Evolutionary conservation across 2,113 vertebrate species (phyloP), one percentile per base, ranked within the genome.

Genomic region (Nymphicus hollandicus): DNA sequence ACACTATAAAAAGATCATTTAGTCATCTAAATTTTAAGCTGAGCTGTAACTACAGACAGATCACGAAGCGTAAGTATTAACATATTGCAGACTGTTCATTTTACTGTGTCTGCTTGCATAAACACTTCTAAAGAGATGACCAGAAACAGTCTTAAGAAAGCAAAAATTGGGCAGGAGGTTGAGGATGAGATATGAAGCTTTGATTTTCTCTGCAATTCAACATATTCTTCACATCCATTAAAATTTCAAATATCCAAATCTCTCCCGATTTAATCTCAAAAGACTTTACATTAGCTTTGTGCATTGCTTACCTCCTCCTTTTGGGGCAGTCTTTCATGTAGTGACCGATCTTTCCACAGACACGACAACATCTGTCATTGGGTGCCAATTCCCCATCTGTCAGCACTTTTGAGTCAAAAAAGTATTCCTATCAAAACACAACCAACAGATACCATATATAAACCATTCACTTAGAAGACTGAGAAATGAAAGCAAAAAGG

Each of bases 291-390:
- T 70, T 5, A 69, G 10, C 28, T 74, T 79, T 63, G 13, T 35
- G 8, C 17, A 72, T 81, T 92, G 85, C 97, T 95, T 91, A 99
- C 99, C 99, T 99, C 97, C 99, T 99, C 95, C 99, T 99, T 95
- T 99, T 99, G 20, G 99, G 99, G 92, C 99, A 99, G 95, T 99
- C 99, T 98, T 99, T 99, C 99, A 99, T 99, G 93, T 99, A 99
- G 94, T 99, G 99, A 74, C 99, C 99, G 86, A 99, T 99, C 98
- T 99, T 99, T 70, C 99, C 99, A 86, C 99, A 99, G 83, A 99
- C 99, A 93, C 99, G 98, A 97, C 99, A 99, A 97, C 99, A 99
- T 86, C 99, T 97, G 97, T 99, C 99, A 77, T 99, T 99, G 43
- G 99, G 99, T 58, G 99, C 99, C 97, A 99, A 89, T 92, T 99